Evolutionary conservation across 2,888 invertebrate genomes (phyloP).

Genomic region (Eledona agricola): DNA sequence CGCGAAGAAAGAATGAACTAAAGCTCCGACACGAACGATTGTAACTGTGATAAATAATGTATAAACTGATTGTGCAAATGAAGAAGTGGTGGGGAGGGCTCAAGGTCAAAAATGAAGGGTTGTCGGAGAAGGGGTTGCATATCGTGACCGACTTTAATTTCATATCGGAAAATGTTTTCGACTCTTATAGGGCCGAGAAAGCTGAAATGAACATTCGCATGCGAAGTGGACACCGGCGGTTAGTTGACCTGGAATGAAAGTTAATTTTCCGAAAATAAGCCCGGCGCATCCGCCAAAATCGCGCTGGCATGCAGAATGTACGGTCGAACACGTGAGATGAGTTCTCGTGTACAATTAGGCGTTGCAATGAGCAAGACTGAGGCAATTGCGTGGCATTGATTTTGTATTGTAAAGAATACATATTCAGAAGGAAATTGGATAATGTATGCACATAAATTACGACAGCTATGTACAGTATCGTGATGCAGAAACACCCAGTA

Average conservation of each 20-base stretch:
- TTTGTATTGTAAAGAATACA: conserved; percentile 21
- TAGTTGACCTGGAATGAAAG: conserved; percentile 1
- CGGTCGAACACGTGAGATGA: conserved; percentile 1
- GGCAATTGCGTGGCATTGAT: conserved; percentile 24
- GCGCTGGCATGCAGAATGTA: neutral
- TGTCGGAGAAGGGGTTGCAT: conserved; percentile 36
- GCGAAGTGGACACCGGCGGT: conserved; percentile 23
- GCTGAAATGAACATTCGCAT: conserved; percentile 19
- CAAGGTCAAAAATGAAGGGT: conserved; percentile 55
- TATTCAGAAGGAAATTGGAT: conserved; percentile 28
- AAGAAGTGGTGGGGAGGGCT: conserved; percentile 47
- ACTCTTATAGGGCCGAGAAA: conserved; percentile 19
- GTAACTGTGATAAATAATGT: conserved; percentile 52
- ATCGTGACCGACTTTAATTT: conserved; percentile 46
- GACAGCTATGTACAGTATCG: conserved; percentile 16
- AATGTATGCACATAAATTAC: conserved; percentile 32
- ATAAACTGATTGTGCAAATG: conserved; percentile 55
- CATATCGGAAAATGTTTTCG: conserved; percentile 38
- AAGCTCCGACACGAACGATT: conserved; percentile 47
- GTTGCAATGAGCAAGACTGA: conserved; percentile 11
- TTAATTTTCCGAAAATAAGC: conserved; percentile 15
- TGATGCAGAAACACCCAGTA: conserved; percentile 27
- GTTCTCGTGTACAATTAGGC: conserved; percentile 9
- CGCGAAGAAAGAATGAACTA: conserved; percentile 36
- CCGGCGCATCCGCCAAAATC: conserved; percentile 26